phyloP scores from a whole-genome alignment of 2,888 invertebrate species.

The Eilema depressum region DNA sequence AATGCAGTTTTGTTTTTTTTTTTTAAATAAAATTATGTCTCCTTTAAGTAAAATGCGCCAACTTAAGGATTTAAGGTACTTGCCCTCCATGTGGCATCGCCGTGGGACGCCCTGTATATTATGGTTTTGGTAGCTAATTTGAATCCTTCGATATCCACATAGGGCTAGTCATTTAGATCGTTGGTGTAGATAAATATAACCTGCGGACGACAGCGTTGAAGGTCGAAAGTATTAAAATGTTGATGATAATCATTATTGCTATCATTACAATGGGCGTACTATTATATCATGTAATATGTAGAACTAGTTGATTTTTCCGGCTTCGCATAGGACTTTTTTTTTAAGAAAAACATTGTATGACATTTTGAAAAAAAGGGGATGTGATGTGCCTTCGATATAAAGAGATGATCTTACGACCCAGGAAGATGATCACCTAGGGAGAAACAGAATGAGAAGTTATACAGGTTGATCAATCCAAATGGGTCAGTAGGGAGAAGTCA shows the following conservation, averaged over 20 bases:
- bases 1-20: no score
- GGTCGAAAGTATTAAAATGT: neutral
- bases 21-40: no score
- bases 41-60: no score
- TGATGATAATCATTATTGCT: slow-evolving; percentile 3
- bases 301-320: neutral
- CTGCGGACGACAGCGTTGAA: neutral
- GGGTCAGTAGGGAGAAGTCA: no score
- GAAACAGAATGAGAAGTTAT: no score
- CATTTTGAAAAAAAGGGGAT: neutral
- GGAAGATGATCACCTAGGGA: neutral
- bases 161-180: slow-evolving; percentile 18
- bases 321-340: neutral
- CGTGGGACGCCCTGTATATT: no score
- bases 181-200: slow-evolving; percentile 5
- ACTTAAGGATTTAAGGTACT: no score
- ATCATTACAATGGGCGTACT: neutral
- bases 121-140: neutral
- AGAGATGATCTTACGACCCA: neutral
- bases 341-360: neutral
- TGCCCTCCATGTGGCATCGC: no score
- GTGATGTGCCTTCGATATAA: neutral
- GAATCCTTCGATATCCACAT: slow-evolving; percentile 3
- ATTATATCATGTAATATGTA: no score
- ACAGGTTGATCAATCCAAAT: no score